Base-by-base conservation (phyloP, 2,113 vertebrate species). In the Bufo gargarizans region DNA sequence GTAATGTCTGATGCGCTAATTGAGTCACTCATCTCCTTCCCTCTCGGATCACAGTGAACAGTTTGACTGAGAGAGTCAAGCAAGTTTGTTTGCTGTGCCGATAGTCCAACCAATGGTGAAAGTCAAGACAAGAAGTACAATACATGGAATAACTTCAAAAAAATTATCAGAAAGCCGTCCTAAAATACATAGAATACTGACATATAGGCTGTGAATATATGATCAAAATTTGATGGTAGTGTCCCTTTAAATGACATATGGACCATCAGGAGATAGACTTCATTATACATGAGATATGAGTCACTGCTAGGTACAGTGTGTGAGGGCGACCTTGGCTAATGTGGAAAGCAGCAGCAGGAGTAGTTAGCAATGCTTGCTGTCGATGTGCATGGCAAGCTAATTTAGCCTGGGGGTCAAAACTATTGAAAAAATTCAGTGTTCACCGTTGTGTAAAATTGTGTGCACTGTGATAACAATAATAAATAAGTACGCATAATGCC, bases 401-500 rank as follows among this genome's bases (percentile, higher is more conserved):
- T 76, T 76, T 76, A 76, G 72, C 72, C 72, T 50, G 49, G 17
- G 72, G 72, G 72, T 76, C 72, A 76, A 76, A 76, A 74, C 71
- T 76, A 76, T 76, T 76, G 72, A 45, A 81, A 58, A 19, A 61
- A 61, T 61, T 61, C 79, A 61, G 79, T 61, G 56, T 81, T 58
- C 79, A 61, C 7, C 16, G 56, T 59, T 65, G 59, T 82, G 80
- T 63, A 82, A 82, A 82, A 82, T 82, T 82, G 59, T 82, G 80
- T 63, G 80, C 59, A 82, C 58, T 63, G 59, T 63, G 49, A 55
- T 47, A 82, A 56, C 77, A 80, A 82, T 65, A 78, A 78, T 47
- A 63, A 63, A 82, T 82, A 82, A 47, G 17, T 63, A 59, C 13
- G 59, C 58, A 65, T 82, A 63, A 82, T 65, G 16, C 19, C 7